phyloP scores from a whole-genome alignment of 2,888 invertebrate species.

The Latheticus oryzae region DNA sequence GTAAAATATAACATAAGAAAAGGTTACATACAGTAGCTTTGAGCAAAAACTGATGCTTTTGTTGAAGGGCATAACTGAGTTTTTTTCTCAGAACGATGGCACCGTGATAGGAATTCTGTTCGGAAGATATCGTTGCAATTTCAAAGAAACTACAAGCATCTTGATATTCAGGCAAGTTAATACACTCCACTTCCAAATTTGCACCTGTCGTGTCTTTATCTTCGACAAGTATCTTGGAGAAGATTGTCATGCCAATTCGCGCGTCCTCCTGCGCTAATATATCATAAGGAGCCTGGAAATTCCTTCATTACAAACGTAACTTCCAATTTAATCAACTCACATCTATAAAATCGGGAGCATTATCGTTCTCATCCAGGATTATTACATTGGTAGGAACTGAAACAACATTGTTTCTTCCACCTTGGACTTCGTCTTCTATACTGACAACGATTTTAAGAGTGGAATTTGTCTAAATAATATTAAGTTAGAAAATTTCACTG shows the following conservation, averaged over 20 bases:
- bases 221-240: slow-evolving; percentile 78
- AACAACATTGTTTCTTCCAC: slow-evolving; percentile 76
- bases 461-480: slow-evolving; percentile 76
- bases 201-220: slow-evolving; percentile 87
- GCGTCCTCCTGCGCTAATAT: slow-evolving; percentile 83
- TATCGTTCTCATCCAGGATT: slow-evolving; percentile 89
- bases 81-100: slow-evolving; percentile 76
- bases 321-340: slow-evolving; percentile 66
- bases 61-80: slow-evolving; percentile 82
- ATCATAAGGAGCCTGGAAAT: slow-evolving; percentile 80
- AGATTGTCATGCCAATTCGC: slow-evolving; percentile 76
- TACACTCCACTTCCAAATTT: slow-evolving; percentile 79
- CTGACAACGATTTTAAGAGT: slow-evolving; percentile 84
- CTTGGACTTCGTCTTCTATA: slow-evolving; percentile 79
- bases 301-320: slow-evolving; percentile 6
- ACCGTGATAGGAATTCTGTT: slow-evolving; percentile 78
- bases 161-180: slow-evolving; percentile 72
- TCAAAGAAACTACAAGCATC: slow-evolving; percentile 80
- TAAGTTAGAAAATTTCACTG: not conserved
- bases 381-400: slow-evolving; percentile 84
- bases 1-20: too few species aligned
- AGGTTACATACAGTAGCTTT: slow-evolving; percentile 75
- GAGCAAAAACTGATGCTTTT: slow-evolving; percentile 81
- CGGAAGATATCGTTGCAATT: slow-evolving; percentile 72
- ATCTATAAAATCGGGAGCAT: slow-evolving; percentile 82